These are phyloP conservation scores for Dryadula phaetusa DNA, from an alignment of 2,888 invertebrate genomes.

Conservation along the genomic window DNA sequence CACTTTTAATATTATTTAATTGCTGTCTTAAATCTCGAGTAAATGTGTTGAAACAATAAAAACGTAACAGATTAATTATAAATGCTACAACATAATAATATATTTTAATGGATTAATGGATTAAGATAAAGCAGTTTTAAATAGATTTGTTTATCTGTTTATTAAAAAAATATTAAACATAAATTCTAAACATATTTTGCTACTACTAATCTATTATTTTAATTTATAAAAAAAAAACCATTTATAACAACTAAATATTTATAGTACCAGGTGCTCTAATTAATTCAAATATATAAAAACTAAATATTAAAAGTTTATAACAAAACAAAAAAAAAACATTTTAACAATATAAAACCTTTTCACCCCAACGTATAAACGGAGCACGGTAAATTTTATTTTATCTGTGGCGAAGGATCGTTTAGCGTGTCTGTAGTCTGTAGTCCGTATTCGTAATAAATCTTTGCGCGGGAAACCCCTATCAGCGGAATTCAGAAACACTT, in stretches of 20 bases:
- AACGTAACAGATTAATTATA: slow-evolving; percentile 7
- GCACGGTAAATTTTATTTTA: slow-evolving; percentile 46
- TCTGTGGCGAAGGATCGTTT: slow-evolving; percentile 51
- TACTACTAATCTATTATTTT: too few relatives aligned
- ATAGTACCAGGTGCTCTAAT: too few relatives aligned
- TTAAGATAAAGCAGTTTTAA: too few relatives aligned
- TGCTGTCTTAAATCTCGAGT: slow-evolving; percentile 23
- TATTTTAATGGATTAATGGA: not conserved
- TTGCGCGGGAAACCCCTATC: slow-evolving; percentile 55
- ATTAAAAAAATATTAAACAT: too few relatives aligned
- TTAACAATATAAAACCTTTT: not conserved
- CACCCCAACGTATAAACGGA: not conserved
- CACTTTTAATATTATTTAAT: slow-evolving; percentile 27
- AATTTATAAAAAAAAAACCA: too few relatives aligned
- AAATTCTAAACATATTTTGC: too few relatives aligned
- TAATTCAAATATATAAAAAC: not conserved
- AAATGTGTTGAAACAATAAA: slow-evolving; percentile 16
- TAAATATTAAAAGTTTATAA: not conserved
- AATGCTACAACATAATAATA: not conserved
- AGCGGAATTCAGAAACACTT: slow-evolving; percentile 71
- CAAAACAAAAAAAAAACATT: not conserved
- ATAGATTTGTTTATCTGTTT: too few relatives aligned
- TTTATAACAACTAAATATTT: too few relatives aligned
- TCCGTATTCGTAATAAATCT: slow-evolving; percentile 50
- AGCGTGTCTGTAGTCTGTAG: slow-evolving; percentile 51